Evolutionary conservation across 2,113 vertebrate species (phyloP).

Genomic region (Dipodomys merriami): DNA sequence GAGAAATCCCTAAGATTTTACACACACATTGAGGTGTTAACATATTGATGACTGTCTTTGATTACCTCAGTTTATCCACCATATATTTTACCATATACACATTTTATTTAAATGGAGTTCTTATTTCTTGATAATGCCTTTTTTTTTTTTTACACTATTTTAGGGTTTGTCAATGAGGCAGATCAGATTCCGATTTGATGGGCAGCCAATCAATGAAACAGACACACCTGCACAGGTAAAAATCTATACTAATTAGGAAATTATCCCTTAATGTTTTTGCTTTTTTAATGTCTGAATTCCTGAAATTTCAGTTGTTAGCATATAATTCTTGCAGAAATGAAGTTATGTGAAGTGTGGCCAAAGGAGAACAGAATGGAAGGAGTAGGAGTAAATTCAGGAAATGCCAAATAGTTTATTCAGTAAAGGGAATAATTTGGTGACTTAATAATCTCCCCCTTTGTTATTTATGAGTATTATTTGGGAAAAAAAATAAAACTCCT

Average conservation of each 20-base stretch:
- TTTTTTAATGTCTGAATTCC: too few relatives aligned
- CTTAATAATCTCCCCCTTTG: background rate
- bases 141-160: conserved; percentile 63
- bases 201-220: conserved; percentile 98
- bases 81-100: background rate
- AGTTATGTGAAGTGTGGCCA: too few relatives aligned
- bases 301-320: too few relatives aligned
- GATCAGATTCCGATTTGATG: conserved; percentile 99
- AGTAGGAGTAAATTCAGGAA: too few relatives aligned
- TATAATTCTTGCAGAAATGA: too few relatives aligned
- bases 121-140: background rate
- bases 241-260: conserved; percentile 27
- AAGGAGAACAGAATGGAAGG: too few relatives aligned
- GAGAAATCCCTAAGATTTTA: background rate
- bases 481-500: background rate
- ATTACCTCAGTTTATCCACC: background rate
- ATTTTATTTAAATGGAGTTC: background rate
- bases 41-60: background rate
- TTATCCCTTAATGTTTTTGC: background rate
- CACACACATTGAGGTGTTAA: background rate
- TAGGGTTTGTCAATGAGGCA: conserved; percentile 99
- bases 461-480: background rate
- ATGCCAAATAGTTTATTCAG: background rate
- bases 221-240: conserved; percentile 99
- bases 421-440: conserved; percentile 6